These are phyloP conservation scores for Pantelozetes paolii DNA, from an alignment of 2,888 invertebrate species.

Conservation along the genomic window DNA sequence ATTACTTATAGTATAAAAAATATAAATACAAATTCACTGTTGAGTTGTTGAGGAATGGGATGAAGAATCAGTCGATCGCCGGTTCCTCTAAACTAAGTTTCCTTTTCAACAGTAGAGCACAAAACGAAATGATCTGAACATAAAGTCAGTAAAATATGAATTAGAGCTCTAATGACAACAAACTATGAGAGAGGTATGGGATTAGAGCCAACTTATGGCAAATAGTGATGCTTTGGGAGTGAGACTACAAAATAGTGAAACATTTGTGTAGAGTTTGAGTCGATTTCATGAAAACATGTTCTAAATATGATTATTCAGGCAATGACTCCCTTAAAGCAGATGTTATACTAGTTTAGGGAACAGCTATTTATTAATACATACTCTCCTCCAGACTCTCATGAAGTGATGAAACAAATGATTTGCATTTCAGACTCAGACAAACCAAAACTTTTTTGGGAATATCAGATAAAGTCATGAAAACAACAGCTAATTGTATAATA, in stretches of 20 bases:
- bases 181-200: not conserved
- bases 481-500: too few relatives aligned
- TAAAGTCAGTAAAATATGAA: not conserved
- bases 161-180: not conserved
- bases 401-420: too few relatives aligned
- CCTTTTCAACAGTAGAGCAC: not conserved
- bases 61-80: not conserved
- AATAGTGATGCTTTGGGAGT: not conserved
- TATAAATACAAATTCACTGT: not conserved
- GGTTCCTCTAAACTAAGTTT: not conserved
- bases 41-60: not conserved
- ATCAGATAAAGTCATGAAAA: too few relatives aligned
- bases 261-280: not conserved
- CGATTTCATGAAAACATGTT: conserved; percentile 24
- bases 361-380: not conserved
- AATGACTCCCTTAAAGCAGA: conserved; percentile 27
- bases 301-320: conserved; percentile 27
- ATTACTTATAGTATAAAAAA: not conserved
- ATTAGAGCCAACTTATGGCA: not conserved
- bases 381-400: not conserved
- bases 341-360: conserved; percentile 31
- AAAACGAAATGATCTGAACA: too few relatives aligned
- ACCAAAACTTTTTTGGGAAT: too few relatives aligned
- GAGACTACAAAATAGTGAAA: not conserved
- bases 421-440: too few relatives aligned